Conservation (phyloP, 2,113 vertebrate species). For the human region GRCh38 chr1:216705001-216705500, state of each 20-base stretch:
- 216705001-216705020: not conserved
- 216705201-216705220: not conserved
- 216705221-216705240: not conserved
- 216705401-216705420: conserved; percentile 34
- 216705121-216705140: not conserved
- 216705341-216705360: not conserved
- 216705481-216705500: conserved; percentile 82
- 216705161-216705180: not conserved
- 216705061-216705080: not conserved
- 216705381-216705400: conserved; percentile 8
- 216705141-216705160: not conserved
- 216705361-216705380: not conserved
- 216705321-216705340: not conserved
- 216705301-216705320: not conserved
- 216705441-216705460: conserved; percentile 79
- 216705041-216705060: not conserved
- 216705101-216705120: not conserved
- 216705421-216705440: conserved; percentile 77
- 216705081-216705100: not conserved
- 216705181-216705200: not conserved
- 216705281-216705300: not conserved
- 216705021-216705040: not conserved
- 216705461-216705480: conserved; percentile 79
- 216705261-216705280: not conserved
- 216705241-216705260: not conserved